Conservation (phyloP, 2,113 vertebrate species). For the Anhinga anhinga region DNA sequence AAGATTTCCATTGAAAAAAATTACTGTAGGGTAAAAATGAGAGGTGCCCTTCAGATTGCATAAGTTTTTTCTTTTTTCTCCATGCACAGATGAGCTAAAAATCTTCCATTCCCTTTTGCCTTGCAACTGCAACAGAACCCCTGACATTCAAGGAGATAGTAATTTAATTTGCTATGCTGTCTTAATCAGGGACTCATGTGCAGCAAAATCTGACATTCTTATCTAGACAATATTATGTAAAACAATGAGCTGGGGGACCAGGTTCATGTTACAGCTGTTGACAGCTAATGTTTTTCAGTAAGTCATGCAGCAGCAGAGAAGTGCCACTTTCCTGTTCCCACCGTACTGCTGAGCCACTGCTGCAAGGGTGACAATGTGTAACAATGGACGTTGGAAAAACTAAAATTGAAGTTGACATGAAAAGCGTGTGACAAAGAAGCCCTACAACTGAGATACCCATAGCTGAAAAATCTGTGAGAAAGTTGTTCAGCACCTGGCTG, state of each 20-base stretch:
- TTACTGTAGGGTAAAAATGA: neutral
- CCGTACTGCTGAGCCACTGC: neutral
- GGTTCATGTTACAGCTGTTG: neutral
- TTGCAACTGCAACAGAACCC: neutral
- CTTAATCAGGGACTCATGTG: neutral
- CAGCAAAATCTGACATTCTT: constrained; percentile 10
- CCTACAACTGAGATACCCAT: neutral
- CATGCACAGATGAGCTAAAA: neutral
- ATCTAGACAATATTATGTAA: neutral
- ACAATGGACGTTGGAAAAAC: neutral
- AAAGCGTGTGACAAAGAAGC: neutral
- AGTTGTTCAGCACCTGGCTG: neutral
- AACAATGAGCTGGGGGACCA: neutral
- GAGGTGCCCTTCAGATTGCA: neutral
- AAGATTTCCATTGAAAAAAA: neutral
- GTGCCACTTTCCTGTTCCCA: neutral
- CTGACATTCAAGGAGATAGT: neutral
- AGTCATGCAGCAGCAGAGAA: neutral
- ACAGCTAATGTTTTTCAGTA: neutral
- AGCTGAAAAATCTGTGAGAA: neutral
- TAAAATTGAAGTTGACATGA: neutral
- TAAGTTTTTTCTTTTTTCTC: neutral
- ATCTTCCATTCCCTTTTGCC: neutral
- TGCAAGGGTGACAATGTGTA: neutral
- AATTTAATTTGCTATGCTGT: neutral